phyloP scores from a whole-genome alignment of 2,113 vertebrate genomes.

The Elgaria multicarinata region DNA sequence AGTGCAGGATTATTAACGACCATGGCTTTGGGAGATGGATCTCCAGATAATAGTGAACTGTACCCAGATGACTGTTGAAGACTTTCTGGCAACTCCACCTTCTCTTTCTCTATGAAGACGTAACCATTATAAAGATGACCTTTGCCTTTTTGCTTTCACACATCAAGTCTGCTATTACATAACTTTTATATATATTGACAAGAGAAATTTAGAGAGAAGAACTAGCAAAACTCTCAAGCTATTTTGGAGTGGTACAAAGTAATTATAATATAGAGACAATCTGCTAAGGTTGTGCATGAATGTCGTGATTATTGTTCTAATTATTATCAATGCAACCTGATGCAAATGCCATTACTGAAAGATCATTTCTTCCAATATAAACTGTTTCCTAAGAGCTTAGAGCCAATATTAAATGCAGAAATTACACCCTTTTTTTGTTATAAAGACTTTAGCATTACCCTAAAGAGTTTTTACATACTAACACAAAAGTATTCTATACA shows the following conservation, averaged over 20 bases:
- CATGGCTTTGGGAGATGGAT: conserved; percentile 61
- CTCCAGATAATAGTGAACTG: conserved; percentile 63
- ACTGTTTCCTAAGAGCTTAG: not conserved
- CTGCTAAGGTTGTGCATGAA: conserved; percentile 28
- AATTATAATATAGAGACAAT: conserved; percentile 3
- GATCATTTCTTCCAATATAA: not conserved
- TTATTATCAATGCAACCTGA: not conserved
- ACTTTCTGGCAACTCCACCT: conserved; percentile 60
- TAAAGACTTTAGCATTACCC: not conserved
- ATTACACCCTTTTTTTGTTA: not conserved
- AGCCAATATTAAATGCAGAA: not conserved
- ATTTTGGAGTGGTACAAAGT: not conserved
- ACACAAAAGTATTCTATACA: not conserved
- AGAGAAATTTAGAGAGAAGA: conserved; percentile 14
- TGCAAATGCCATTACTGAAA: not conserved
- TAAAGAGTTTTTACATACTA: not conserved
- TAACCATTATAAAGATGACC: conserved; percentile 54
- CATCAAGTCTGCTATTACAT: conserved; percentile 61
- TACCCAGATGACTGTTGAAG: conserved; percentile 65
- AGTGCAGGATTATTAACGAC: conserved; percentile 68
- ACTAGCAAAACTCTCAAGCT: conserved; percentile 14
- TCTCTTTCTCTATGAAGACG: conserved; percentile 71
- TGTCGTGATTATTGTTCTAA: conserved; percentile 18
- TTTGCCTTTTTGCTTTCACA: conserved; percentile 67
- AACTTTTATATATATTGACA: conserved; percentile 60